Evolutionary conservation across 2,113 vertebrate species (phyloP), one percentile per base, ranked within the genome.

Genomic region (Eptesicus fuscus): DNA sequence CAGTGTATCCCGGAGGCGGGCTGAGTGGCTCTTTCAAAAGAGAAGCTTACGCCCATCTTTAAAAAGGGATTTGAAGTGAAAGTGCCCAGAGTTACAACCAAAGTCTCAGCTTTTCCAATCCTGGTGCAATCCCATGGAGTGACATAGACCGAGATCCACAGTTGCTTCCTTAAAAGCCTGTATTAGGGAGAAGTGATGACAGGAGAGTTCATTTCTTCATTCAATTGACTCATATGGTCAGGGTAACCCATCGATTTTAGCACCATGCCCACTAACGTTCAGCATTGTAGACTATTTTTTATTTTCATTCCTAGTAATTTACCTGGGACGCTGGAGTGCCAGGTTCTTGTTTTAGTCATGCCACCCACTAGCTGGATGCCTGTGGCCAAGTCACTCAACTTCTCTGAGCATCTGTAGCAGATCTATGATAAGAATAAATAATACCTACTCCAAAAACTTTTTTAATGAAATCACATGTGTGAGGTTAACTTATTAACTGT

Each of bases 1-100:
- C 47, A 8, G 13, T 25, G 30, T 37, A 2, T 53, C 47, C 0
- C 1, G 37, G 32, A 32, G 61, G 14, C 0, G 0, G 5, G 40
- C 73, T 70, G 25, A 1, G 35, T 23, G 40, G 78, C 37, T 8
- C 7, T 74, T 61, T 37, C 47, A 22, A 37, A 69, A 22, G 32
- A 74, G 10, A 86, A 28, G 74, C 20, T 13, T 8, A 32, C 44
- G 56, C 67, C 40, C 25, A 23, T 56, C 42, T 90, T 88, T 56
- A 30, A 70, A 30, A 63, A 42, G 20, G 25, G 13, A 20, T 44
- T 63, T 53, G 67, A 78, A 51, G 10, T 37, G 32, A 84, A 78
- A 47, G 47, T 0, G 70, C 28, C 82, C 51, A n/a, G 40, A 59
- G 56, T 37, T 63, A 14, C 65, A 59, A 61, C 76, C 32, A 5